These are phyloP conservation scores for Passer domesticus DNA, from an alignment of 2,113 vertebrate genomes.

Conservation along the genomic window DNA sequence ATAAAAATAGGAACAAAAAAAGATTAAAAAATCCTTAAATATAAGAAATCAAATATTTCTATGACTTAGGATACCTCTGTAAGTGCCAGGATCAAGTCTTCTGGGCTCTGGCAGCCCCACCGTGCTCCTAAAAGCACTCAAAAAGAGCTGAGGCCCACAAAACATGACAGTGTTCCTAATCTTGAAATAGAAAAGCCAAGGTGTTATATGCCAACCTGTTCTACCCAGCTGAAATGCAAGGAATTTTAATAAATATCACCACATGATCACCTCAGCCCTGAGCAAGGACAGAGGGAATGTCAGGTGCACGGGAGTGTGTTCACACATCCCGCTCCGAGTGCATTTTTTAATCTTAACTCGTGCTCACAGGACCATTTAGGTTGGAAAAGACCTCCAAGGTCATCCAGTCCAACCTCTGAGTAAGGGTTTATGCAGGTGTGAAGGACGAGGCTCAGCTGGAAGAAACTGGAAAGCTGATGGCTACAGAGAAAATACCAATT, in stretches of 20 bases:
- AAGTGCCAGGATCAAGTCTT: not conserved
- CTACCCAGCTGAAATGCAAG: not conserved
- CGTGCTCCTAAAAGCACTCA: not conserved
- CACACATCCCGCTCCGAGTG: rapidly evolving
- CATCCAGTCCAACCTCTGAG: not conserved
- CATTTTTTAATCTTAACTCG: not conserved
- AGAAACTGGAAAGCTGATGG: not conserved
- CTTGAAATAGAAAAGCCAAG: not conserved
- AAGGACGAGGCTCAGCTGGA: not conserved
- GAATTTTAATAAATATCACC: not conserved
- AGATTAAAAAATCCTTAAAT: not conserved
- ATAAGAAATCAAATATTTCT: not conserved
- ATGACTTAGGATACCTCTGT: not conserved
- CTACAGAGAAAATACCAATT: not conserved
- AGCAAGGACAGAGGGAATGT: not conserved
- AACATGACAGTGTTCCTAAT: not conserved
- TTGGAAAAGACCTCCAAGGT: not conserved
- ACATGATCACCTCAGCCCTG: not conserved
- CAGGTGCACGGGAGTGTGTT: not conserved
- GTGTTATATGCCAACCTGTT: not conserved
- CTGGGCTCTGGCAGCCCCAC: not conserved
- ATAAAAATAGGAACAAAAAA: not conserved
- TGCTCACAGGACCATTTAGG: not conserved
- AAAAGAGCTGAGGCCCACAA: not conserved
- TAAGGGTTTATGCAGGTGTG: not conserved